Base-by-base conservation (phyloP, 2,797 vertebrate species). In the Pseudochromis fuscus region DNA sequence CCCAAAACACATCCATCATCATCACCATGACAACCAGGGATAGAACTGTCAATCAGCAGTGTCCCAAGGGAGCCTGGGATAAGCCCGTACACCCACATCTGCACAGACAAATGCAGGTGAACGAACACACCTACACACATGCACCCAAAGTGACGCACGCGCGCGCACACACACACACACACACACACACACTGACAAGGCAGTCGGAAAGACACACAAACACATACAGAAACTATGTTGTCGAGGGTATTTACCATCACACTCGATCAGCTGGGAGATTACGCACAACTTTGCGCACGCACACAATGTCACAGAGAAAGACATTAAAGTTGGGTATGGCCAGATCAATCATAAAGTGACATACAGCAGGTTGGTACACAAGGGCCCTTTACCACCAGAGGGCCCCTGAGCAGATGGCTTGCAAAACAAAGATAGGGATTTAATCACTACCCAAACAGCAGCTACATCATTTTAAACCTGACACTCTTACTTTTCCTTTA, bases 1-100 rank as follows among this genome's bases (percentile, higher is more conserved):
- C 89, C 78, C 37, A 84, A 89, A 89, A 90, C 87, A 90, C 90
- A 91, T 93, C 90, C 87, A 92, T 93, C 92, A 91, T 92, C 87
- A 90, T 91, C 88, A 74, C 90, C 86, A 91, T 91, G 92, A 93
- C 92, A 91, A 92, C 91, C 80, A 67, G 40, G 79, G 81, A 90
- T 91, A 81, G 79, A 86, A 84, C 75, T 88, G 91, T 90, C 92
- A 90, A 70, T 93, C 90, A 87, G 76, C 21, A 9, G 7, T 53
- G 65, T 91, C 90, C 82, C 87, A 55, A 59, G 85, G 83, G 88
- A 75, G 64, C n/a, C 48, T 63, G 51, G 82, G 64, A 87, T 77
- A 72, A 67, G 82, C 70, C 65, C 42, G 59, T 12, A 65, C 72
- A 82, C 73, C 62, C 84, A 84, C 87, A 74, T 83, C 61, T 77